phyloP scores from a whole-genome alignment of 2,888 invertebrate genomes.

The Salpingus planirostris region DNA sequence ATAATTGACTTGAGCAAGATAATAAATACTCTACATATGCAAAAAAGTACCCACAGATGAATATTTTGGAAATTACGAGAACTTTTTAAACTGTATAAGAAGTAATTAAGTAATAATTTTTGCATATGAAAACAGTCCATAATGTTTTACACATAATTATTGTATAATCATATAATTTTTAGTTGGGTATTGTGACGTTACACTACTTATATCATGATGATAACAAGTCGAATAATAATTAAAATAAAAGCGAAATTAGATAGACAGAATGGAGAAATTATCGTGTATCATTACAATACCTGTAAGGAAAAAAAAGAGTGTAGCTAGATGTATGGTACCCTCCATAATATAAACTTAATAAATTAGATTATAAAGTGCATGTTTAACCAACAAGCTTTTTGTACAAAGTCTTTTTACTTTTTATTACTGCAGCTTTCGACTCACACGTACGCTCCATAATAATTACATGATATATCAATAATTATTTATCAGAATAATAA shows the following conservation, averaged over 20 bases:
- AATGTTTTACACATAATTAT: slow-evolving; percentile 34
- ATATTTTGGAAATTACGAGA: slow-evolving; percentile 29
- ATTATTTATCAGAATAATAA: too few species aligned
- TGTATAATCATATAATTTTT: slow-evolving; percentile 33
- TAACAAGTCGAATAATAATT: too few species aligned
- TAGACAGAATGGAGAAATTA: too few species aligned
- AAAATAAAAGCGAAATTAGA: too few species aligned
- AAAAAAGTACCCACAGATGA: slow-evolving; percentile 28
- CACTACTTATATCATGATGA: too few species aligned
- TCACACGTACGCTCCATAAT: slow-evolving; percentile 25
- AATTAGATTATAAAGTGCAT: slow-evolving; percentile 40
- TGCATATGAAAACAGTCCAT: slow-evolving; percentile 43
- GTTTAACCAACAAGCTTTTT: slow-evolving; percentile 41
- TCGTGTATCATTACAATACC: slow-evolving; percentile 28
- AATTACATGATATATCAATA: too few species aligned
- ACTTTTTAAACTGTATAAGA: slow-evolving; percentile 17
- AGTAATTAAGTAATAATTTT: slow-evolving; percentile 28
- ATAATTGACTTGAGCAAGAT: slow-evolving; percentile 29
- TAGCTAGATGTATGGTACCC: slow-evolving; percentile 44
- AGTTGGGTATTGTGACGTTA: slow-evolving; percentile 24
- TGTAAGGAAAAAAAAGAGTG: slow-evolving; percentile 20
- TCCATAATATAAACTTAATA: slow-evolving; percentile 37
- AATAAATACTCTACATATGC: slow-evolving; percentile 40
- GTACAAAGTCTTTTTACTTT: slow-evolving; percentile 40
- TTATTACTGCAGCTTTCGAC: slow-evolving; percentile 28